Evolutionary conservation across 2,113 vertebrate species (phyloP).

Genomic region (Amazona vittata): DNA sequence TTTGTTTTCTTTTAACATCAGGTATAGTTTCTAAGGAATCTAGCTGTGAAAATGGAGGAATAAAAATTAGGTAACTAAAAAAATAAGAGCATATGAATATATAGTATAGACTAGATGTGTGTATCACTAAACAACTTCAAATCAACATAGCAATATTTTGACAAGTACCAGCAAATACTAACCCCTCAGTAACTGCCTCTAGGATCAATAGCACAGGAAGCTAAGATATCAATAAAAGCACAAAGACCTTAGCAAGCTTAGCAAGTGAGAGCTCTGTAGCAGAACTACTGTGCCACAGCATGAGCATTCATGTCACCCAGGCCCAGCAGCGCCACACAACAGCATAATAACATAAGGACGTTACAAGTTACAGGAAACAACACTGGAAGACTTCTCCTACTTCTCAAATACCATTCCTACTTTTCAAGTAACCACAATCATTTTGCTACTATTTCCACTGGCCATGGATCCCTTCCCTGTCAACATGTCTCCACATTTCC

Average conservation of each 20-base stretch:
- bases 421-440: background rate
- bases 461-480: background rate
- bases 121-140: background rate
- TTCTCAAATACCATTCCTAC: background rate
- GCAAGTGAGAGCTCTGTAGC: background rate
- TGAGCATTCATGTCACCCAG: rapidly evolving
- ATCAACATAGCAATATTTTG: background rate
- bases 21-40: background rate
- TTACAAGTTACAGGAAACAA: background rate
- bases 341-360: background rate
- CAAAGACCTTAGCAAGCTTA: background rate
- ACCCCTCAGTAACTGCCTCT: background rate
- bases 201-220: background rate
- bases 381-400: background rate
- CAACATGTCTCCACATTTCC: background rate
- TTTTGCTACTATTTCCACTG: background rate
- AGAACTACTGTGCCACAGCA: background rate
- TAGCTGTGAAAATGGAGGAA: background rate
- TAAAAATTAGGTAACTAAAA: background rate
- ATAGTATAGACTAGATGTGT: background rate
- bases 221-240: background rate
- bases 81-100: background rate
- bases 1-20: background rate
- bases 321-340: background rate
- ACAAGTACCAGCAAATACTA: background rate